Evolutionary conservation across 2,113 vertebrate species (phyloP).

Genomic region (Zosterops japonicus): DNA sequence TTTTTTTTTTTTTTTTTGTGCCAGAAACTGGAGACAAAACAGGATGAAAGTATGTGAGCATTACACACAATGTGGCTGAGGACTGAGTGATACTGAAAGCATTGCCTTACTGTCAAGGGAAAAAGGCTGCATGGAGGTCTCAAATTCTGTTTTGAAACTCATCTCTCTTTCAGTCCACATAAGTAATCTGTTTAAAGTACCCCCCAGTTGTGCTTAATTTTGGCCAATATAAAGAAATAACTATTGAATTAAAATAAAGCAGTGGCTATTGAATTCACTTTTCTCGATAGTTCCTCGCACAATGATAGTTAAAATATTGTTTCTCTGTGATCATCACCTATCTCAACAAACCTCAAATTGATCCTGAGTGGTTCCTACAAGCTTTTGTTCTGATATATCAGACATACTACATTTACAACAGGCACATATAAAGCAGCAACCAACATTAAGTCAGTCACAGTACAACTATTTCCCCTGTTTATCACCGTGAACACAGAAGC

Average conservation of each 20-base stretch:
- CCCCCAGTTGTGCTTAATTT: not conserved
- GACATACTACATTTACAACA: not conserved
- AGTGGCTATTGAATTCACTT: not conserved
- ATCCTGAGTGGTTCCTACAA: not conserved
- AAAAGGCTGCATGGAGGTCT: not conserved
- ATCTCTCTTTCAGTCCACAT: not conserved
- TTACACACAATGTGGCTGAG: not conserved
- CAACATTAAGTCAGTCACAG: not conserved
- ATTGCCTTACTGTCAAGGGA: not conserved
- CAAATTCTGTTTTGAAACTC: not conserved
- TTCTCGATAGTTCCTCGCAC: not conserved
- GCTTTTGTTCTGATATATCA: not conserved
- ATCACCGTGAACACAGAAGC: rapidly evolving
- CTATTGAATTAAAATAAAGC: not conserved
- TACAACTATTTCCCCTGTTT: not conserved
- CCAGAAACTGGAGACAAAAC: not conserved
- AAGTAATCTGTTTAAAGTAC: not conserved
- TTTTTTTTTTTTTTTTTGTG: not conserved
- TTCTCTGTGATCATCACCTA: not conserved
- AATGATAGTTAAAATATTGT: not conserved
- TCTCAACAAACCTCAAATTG: not conserved
- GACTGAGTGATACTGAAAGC: not conserved
- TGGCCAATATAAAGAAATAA: not conserved
- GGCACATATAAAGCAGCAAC: not conserved
- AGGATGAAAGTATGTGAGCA: not conserved